phyloP scores from a whole-genome alignment of 2,113 vertebrate genomes.

The Ciconia boyciana region DNA sequence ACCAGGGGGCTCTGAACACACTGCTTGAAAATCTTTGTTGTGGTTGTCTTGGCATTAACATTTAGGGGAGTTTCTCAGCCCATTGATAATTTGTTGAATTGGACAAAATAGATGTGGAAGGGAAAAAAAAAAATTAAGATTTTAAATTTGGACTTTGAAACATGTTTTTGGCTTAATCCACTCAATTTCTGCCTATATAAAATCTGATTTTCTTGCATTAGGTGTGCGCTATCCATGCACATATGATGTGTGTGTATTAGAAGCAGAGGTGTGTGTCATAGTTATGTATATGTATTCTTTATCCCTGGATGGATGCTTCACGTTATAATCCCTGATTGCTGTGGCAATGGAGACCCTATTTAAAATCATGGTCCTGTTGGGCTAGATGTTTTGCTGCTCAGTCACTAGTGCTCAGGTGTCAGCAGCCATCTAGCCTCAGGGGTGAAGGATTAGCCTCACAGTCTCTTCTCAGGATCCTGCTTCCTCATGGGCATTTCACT shows the following conservation, averaged over 20 bases:
- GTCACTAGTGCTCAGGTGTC: neutral
- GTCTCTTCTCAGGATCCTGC: neutral
- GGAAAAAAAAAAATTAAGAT: accelerated
- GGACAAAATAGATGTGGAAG: neutral
- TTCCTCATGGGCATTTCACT: neutral
- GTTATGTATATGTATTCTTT: neutral
- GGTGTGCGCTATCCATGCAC: neutral
- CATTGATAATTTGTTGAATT: neutral
- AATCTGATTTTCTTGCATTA: neutral
- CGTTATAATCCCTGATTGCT: neutral
- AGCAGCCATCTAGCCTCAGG: neutral
- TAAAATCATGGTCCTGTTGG: neutral
- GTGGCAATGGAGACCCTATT: neutral
- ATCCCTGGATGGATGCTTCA: neutral
- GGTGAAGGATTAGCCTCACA: neutral
- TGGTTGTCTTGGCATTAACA: accelerated
- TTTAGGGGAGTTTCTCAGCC: neutral
- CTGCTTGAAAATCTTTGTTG: neutral
- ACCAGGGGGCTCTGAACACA: neutral
- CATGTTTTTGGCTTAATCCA: neutral
- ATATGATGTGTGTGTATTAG: neutral
- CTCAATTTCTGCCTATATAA: neutral
- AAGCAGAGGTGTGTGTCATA: neutral
- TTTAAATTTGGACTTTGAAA: neutral
- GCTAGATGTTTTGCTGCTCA: neutral